Conservation (phyloP, 2,113 vertebrate genomes). For the Procavia capensis region DNA sequence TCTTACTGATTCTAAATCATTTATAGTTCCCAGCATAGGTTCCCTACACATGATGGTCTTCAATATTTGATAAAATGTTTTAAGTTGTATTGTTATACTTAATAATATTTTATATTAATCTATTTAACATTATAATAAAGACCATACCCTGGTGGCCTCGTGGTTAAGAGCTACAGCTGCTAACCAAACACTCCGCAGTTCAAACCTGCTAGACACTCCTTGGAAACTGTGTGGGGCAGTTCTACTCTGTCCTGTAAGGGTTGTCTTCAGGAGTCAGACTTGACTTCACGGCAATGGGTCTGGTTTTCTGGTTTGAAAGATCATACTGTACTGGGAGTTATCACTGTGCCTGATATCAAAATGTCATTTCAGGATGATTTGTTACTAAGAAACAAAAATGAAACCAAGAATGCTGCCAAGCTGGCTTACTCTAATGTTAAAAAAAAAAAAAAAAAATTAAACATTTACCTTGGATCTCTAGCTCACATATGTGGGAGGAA, state of each 20-base stretch:
- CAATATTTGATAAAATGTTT: background rate
- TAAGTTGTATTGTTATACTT: constrained; percentile 8
- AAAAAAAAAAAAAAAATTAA: constrained; percentile 1
- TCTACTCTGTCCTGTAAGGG: too few relatives aligned
- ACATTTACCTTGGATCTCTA: background rate
- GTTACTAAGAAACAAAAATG: constrained; percentile 53
- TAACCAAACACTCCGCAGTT: too few relatives aligned
- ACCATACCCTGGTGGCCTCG: too few relatives aligned
- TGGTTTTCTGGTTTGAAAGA: too few relatives aligned
- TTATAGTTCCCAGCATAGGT: background rate
- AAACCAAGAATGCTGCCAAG: constrained; percentile 15
- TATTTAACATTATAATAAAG: constrained; percentile 29
- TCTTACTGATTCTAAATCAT: constrained; percentile 12
- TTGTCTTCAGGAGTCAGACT: too few relatives aligned
- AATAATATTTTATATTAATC: constrained; percentile 22
- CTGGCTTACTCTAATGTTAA: background rate
- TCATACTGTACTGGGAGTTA: background rate
- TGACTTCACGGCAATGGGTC: too few relatives aligned
- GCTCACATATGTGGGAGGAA: background rate
- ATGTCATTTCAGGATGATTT: constrained; percentile 41
- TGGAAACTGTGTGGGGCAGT: too few relatives aligned
- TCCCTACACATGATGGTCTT: background rate
- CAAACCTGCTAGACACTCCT: too few relatives aligned
- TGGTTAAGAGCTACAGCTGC: too few relatives aligned
- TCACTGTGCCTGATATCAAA: background rate